Conservation (phyloP, 2,888 invertebrate species). For the Lasioglossum zephyrum region DNA sequence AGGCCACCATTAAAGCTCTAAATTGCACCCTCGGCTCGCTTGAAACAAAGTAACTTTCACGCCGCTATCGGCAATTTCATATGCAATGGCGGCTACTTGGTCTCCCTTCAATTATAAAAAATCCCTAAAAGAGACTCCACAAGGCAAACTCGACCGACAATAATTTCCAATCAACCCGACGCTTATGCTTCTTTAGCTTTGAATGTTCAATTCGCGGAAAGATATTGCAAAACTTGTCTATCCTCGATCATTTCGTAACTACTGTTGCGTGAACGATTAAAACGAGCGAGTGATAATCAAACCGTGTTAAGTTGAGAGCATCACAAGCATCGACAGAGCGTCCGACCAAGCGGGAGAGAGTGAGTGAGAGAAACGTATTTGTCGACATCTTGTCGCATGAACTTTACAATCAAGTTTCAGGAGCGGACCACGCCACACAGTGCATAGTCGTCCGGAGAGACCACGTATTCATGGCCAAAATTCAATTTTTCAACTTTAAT, state of each 20-base stretch:
- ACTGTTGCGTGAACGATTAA: neutral
- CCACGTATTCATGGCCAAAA: too few relatives aligned
- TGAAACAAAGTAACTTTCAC: neutral
- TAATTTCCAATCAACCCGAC: constrained; percentile 6
- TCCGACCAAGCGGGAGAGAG: neutral
- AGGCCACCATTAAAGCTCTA: neutral
- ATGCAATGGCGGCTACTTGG: neutral
- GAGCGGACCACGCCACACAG: neutral
- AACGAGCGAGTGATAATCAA: constrained; percentile 7
- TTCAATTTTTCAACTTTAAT: too few relatives aligned
- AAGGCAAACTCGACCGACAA: neutral
- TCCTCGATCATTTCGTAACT: neutral
- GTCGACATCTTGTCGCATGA: constrained; percentile 27
- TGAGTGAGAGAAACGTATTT: neutral
- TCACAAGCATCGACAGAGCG: neutral
- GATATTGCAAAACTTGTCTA: neutral
- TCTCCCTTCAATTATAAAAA: neutral
- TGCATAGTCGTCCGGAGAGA: too few relatives aligned
- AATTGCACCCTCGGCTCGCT: neutral
- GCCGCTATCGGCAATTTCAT: neutral
- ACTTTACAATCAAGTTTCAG: constrained; percentile 39
- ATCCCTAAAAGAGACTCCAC: neutral
- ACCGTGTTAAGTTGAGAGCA: neutral
- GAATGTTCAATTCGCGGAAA: constrained; percentile 1
- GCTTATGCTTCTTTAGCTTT: neutral